Conservation (phyloP, 2,113 vertebrate genomes). For the Aix galericulata region DNA sequence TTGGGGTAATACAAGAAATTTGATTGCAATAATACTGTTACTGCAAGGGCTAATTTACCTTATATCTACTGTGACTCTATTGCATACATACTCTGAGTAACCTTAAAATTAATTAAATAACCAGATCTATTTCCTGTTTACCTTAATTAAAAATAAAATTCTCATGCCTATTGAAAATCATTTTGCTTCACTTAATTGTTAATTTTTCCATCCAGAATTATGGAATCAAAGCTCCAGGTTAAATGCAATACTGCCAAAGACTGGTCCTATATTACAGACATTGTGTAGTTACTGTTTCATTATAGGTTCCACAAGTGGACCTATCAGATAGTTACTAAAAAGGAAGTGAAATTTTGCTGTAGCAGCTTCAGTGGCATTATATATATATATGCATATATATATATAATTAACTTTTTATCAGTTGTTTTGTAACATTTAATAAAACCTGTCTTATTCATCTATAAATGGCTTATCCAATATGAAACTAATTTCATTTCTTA, state of each 20-base stretch:
- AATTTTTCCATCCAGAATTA: not conserved
- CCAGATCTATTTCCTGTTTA: not conserved
- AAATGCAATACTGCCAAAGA: not conserved
- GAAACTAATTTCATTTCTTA: constrained; percentile 46
- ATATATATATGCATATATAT: too few relatives aligned
- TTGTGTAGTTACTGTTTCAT: not conserved
- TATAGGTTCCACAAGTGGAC: not conserved
- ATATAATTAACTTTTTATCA: not conserved
- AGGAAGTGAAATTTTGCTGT: not conserved
- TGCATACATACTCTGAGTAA: not conserved
- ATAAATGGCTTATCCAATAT: not conserved
- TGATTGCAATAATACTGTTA: not conserved
- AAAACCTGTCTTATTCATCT: not conserved
- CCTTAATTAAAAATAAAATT: not conserved
- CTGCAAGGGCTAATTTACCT: not conserved
- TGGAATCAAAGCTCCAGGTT: not conserved
- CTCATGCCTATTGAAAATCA: not conserved
- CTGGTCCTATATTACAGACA: not conserved
- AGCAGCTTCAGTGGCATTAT: not conserved
- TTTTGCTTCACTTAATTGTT: not conserved
- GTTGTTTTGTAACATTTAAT: not conserved
- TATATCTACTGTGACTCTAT: not conserved
- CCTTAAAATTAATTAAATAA: not conserved
- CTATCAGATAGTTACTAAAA: not conserved
- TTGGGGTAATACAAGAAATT: not conserved